A percentile compares a stretch with the other conserved stretches of the same genome.
These are phyloP conservation scores for Antheraea mylitta DNA, from an alignment of 1,140 invertebrate species.

Conservation along the genomic window DNA sequence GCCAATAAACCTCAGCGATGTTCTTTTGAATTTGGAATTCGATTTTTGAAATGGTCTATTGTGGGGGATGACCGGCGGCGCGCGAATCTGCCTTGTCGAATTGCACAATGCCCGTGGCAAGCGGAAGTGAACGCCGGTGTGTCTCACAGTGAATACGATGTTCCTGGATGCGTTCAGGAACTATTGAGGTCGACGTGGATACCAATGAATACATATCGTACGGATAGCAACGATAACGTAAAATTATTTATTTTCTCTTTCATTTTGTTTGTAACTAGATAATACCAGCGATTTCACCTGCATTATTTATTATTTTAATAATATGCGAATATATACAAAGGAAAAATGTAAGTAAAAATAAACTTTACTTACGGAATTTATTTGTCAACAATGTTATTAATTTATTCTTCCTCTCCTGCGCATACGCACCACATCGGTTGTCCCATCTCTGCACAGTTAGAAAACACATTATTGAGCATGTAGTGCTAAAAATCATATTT, in stretches of 20 bases:
- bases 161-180: conserved; percentile 61
- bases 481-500: too few relatives aligned
- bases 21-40: conserved; percentile 73
- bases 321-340: not conserved
- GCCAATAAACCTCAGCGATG: conserved; percentile 79
- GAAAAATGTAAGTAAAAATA: too few relatives aligned
- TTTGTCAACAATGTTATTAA: too few relatives aligned
- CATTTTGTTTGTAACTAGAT: not conserved
- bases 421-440: too few relatives aligned
- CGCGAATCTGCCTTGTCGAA: conserved; percentile 62
- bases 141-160: conserved; percentile 61
- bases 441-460: too few relatives aligned
- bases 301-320: not conserved
- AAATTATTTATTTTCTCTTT: not conserved
- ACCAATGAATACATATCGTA: conserved; percentile 18
- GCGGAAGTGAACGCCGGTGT: conserved; percentile 68
- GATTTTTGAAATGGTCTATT: conserved; percentile 65
- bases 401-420: too few relatives aligned
- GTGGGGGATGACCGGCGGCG: conserved; percentile 64
- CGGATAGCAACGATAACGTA: not conserved
- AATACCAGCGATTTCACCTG: not conserved
- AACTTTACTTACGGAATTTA: too few relatives aligned
- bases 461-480: too few relatives aligned
- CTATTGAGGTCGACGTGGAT: conserved; percentile 54
- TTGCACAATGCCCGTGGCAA: conserved; percentile 62